A percentile compares a stretch with the other conserved stretches of the same genome.
These are phyloP conservation scores for Bathynomus jamesi DNA, from an alignment of 1,140 invertebrate species.

Conservation along the genomic window DNA sequence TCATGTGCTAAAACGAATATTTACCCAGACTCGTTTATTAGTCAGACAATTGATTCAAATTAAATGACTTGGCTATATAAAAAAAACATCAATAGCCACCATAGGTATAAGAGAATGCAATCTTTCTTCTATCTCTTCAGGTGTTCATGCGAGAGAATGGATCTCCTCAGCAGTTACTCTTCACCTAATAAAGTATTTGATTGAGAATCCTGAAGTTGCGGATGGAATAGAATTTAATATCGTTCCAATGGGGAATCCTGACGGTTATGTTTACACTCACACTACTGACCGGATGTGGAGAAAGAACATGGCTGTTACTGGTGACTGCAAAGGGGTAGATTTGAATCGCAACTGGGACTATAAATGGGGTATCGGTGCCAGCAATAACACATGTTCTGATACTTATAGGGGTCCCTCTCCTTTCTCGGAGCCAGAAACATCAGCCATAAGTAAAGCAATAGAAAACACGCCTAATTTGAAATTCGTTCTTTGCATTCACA, in stretches of 20 bases:
- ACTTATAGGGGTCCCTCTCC: slow-evolving; percentile 46
- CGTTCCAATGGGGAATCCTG: slow-evolving; percentile 35
- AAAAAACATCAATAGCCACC: too few species aligned
- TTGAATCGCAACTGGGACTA: slow-evolving; percentile 39
- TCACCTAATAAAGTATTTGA: slow-evolving; percentile 74
- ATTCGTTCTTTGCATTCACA: slow-evolving; percentile 74
- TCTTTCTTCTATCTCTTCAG: too few species aligned
- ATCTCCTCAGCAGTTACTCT: slow-evolving; percentile 77
- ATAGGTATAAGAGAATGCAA: too few species aligned
- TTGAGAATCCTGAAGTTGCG: too few species aligned
- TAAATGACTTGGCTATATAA: too few species aligned
- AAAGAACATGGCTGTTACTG: slow-evolving; percentile 28
- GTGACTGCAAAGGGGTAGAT: slow-evolving; percentile 37
- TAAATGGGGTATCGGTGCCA: slow-evolving; percentile 52
- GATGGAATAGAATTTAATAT: slow-evolving; percentile 57
- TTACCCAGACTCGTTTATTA: too few species aligned
- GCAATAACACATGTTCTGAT: slow-evolving; percentile 56
- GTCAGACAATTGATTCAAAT: too few species aligned
- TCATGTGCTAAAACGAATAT: too few species aligned
- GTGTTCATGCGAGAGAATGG: slow-evolving; percentile 79
- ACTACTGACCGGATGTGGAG: slow-evolving; percentile 38
- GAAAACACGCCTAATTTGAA: slow-evolving; percentile 46
- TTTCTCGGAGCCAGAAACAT: slow-evolving; percentile 42
- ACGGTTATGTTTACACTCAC: slow-evolving; percentile 35
- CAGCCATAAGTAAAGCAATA: slow-evolving; percentile 38